phyloP scores from a whole-genome alignment of 1,140 invertebrate species.

The Dreissena rostriformis region DNA sequence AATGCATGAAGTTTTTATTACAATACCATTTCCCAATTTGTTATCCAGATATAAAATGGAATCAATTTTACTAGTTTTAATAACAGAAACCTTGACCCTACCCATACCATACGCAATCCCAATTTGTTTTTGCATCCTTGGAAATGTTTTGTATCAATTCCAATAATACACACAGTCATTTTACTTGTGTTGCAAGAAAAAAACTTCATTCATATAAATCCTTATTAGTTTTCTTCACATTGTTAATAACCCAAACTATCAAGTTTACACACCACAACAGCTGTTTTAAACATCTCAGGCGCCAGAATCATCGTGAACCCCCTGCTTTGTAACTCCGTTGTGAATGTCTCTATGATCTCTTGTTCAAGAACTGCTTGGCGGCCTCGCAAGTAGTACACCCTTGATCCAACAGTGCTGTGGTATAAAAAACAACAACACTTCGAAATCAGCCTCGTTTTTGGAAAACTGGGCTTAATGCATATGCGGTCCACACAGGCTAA shows the following conservation, averaged over 20 bases:
- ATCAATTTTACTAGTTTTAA: no score
- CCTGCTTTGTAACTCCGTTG: background rate
- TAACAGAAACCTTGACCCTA: no score
- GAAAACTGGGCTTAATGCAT: background rate
- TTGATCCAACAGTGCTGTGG: conserved; percentile 45
- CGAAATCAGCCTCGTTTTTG: background rate
- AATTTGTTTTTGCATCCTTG: no score
- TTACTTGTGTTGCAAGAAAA: background rate
- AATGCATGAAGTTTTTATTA: no score
- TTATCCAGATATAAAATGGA: no score
- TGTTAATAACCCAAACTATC: background rate
- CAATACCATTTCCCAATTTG: no score
- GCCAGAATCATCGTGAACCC: conserved; percentile 11
- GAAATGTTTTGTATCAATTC: no score
- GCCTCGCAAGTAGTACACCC: conserved; percentile 33
- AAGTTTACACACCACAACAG: conserved; percentile 34
- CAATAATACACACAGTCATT: no score
- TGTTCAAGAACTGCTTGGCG: conserved; percentile 33
- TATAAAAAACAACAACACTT: background rate
- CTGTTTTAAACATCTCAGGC: conserved; percentile 45
- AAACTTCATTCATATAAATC: background rate
- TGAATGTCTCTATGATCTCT: conserved; percentile 14
- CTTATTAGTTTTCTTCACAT: background rate
- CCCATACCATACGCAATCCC: no score
- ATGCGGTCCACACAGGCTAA: background rate